These are phyloP conservation scores for Drosophila oshimai DNA, from an alignment of 1,140 invertebrate genomes.

Conservation along the genomic window DNA sequence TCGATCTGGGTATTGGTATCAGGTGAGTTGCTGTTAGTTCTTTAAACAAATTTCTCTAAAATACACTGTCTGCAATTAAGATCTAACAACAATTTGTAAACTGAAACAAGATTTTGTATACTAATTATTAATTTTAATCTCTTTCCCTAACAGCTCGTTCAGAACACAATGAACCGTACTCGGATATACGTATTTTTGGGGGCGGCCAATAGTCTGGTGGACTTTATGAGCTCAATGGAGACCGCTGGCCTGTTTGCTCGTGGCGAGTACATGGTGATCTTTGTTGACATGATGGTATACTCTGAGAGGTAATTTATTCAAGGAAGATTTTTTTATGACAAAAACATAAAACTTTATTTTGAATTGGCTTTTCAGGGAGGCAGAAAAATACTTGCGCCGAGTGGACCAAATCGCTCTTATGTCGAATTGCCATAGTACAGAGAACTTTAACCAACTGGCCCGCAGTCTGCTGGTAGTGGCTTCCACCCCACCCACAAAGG, in stretches of 20 bases:
- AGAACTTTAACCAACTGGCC: constrained; percentile 88
- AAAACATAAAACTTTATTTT: too few species aligned
- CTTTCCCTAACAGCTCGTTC: constrained; percentile 85
- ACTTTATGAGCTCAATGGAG: constrained; percentile 96
- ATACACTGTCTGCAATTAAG: not conserved
- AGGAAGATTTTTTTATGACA: not conserved
- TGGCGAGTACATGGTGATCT: constrained; percentile 97
- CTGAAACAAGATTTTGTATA: too few species aligned
- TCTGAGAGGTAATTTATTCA: constrained; percentile 48
- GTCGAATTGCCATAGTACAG: constrained; percentile 86
- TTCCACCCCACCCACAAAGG: constrained; percentile 89
- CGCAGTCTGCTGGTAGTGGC: constrained; percentile 93
- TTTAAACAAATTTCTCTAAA: not conserved
- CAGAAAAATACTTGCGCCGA: constrained; percentile 94
- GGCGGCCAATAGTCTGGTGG: constrained; percentile 89
- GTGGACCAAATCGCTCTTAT: constrained; percentile 85
- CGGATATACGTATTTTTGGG: constrained; percentile 97
- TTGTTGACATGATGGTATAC: constrained; percentile 95
- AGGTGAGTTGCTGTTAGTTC: constrained; percentile 74
- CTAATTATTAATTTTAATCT: too few species aligned
- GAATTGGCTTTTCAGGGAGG: constrained; percentile 84
- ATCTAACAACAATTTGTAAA: too few species aligned
- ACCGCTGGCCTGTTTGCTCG: constrained; percentile 92
- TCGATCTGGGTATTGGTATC: constrained; percentile 89
- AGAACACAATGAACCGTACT: constrained; percentile 94